A percentile compares a stretch with the other conserved stretches of the same genome.
Conservation (phyloP, 2,113 vertebrate genomes). For the Perca fluviatilis region DNA sequence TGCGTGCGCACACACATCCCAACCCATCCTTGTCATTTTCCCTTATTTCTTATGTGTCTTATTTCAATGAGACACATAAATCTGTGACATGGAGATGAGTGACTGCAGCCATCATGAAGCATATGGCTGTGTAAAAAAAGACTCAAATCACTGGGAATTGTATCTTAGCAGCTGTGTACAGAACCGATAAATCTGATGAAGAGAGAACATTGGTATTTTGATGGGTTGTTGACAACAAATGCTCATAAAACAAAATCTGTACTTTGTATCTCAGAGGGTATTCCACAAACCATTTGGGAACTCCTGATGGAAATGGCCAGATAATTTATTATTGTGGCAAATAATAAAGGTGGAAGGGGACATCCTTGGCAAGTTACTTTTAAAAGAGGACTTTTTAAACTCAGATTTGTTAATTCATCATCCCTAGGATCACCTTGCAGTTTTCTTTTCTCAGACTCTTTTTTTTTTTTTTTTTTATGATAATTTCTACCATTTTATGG, state of each 20-base stretch:
- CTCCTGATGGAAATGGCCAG: not conserved
- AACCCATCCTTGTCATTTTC: conserved; percentile 9
- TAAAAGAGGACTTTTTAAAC: not conserved
- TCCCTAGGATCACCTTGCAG: not conserved
- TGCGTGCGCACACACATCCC: not conserved
- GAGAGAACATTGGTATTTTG: conserved; percentile 6
- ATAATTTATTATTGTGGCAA: not conserved
- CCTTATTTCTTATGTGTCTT: not conserved
- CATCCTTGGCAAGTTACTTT: not conserved
- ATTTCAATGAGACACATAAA: conserved; percentile 12
- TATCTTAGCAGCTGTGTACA: not conserved
- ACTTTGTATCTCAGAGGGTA: not conserved
- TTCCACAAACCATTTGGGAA: not conserved
- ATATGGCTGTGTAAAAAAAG: conserved; percentile 17
- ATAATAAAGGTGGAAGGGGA: not conserved
- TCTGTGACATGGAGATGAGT: conserved; percentile 12
- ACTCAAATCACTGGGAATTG: conserved; percentile 6
- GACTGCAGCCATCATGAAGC: conserved; percentile 6
- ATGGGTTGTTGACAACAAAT: not conserved
- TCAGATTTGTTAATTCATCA: not conserved
- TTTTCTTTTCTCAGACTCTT: not conserved
- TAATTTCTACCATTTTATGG: not conserved
- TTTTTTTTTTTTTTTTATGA: too few species aligned
- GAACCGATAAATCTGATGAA: not conserved
- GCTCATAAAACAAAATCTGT: not conserved